These are phyloP conservation scores for Potamarius usumacintae DNA, from an alignment of 2,113 vertebrate species.

Conservation along the genomic window DNA sequence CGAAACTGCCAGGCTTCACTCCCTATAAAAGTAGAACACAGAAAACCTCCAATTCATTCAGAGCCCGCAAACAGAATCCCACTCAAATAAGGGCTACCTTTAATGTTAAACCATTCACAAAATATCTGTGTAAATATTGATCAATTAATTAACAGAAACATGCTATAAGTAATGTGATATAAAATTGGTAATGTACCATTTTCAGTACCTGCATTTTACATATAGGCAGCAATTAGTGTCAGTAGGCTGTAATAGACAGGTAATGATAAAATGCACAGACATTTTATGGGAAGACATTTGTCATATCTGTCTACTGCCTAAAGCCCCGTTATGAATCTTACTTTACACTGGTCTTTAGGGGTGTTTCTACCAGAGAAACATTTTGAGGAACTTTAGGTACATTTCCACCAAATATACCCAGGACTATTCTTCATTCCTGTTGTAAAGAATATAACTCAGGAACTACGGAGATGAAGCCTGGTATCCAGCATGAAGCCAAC, in stretches of 20 bases:
- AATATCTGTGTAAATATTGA: not conserved
- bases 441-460: not conserved
- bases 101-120: not conserved
- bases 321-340: not conserved
- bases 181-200: not conserved
- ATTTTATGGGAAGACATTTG: not conserved
- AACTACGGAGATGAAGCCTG: not conserved
- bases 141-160: not conserved
- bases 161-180: not conserved
- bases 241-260: not conserved
- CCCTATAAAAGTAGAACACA: conserved; percentile 76
- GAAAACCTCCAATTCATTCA: conserved; percentile 41
- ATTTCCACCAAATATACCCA: not conserved
- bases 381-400: not conserved
- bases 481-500: not conserved
- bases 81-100: not conserved
- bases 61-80: not conserved
- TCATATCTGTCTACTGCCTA: not conserved
- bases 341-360: not conserved
- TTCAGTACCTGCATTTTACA: not conserved
- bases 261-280: not conserved
- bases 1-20: conserved; percentile 96
- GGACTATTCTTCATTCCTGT: not conserved
- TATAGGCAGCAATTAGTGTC: not conserved
- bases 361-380: not conserved